A percentile compares a stretch with the other conserved stretches of the same genome.
Conservation (phyloP, 2,888 invertebrate species). For the Lydus trimaculatus region DNA sequence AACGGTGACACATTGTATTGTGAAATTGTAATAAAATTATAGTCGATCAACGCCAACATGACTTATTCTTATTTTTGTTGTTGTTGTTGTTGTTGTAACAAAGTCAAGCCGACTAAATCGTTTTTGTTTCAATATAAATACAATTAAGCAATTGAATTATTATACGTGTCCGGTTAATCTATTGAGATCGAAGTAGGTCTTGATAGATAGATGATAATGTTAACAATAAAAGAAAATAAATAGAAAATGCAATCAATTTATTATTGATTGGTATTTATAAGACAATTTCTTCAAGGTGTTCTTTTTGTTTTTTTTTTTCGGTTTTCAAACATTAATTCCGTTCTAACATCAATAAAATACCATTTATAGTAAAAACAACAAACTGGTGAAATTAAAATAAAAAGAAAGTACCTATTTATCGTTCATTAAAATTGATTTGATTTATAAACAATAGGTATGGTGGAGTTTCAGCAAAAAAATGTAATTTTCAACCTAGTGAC, state of each 20-base stretch:
- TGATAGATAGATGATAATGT: not conserved
- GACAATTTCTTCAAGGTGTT: not conserved
- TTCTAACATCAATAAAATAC: not conserved
- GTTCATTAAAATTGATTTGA: not conserved
- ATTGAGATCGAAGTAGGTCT: not conserved
- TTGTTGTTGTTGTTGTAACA: too few relatives aligned
- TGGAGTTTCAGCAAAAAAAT: not conserved
- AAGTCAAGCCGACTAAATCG: too few relatives aligned
- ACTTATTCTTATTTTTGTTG: too few relatives aligned
- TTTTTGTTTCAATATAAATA: not conserved
- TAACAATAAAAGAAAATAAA: not conserved
- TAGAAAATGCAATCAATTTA: not conserved
- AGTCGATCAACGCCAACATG: not conserved
- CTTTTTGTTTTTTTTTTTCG: not conserved
- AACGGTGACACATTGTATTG: not conserved
- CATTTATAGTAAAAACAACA: not conserved
- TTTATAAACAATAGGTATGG: not conserved
- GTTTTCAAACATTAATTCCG: not conserved
- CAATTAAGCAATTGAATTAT: not conserved
- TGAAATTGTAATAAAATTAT: not conserved
- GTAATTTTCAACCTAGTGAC: slow-evolving; percentile 5
- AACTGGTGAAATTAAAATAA: not conserved
- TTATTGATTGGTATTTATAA: not conserved
- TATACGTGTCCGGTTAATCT: not conserved
- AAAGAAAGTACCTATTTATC: not conserved